Base-by-base conservation (phyloP, 2,797 vertebrate species). In the Channallabes apus region DNA sequence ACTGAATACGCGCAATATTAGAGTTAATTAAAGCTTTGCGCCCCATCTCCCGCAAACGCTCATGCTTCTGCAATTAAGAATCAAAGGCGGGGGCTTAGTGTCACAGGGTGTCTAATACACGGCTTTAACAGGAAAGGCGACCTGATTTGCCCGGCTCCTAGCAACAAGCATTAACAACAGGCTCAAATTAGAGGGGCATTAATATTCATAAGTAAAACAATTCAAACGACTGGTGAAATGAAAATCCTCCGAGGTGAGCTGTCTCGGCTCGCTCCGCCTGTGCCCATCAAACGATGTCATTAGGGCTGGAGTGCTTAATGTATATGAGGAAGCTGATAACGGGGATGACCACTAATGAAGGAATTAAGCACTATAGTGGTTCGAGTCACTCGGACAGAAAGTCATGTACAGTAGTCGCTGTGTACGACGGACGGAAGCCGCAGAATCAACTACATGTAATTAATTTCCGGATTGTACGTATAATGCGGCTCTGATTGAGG, bases 191-290 rank as follows among this genome's bases (percentile, higher is more conserved):
- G 94, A 94, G 93, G 91, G 90, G 91, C 94, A 96, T 96, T 96
- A 96, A 96, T 96, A 96, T 96, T 96, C 94, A 96, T 96, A 96
- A 96, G 95, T 95, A 94, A 95, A 95, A 96, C 95, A 94, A 95
- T 96, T 95, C 94, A 93, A 94, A 93, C 92, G 91, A 91, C 93
- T 93, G 94, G 94, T 94, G 92, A 95, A 94, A 95, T 94, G 93
- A 93, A 90, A 94, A 95, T 94, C 94, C 93, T 94, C 92, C 32
- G 93, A 94, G 95, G 94, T 94, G 93, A 95, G 93, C 92, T 90
- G 93, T 86, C 82, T 41, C 22, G 12, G 38, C 77, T 94, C 92
- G 91, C 91, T 89, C 93, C 90, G 91, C 92, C 92, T 90, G 88
- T 93, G 90, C 93, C 95, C 94, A 94, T 96, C 95, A 95, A 94